Conservation (phyloP, 2,888 invertebrate genomes). For the Eristalis intricaria region DNA sequence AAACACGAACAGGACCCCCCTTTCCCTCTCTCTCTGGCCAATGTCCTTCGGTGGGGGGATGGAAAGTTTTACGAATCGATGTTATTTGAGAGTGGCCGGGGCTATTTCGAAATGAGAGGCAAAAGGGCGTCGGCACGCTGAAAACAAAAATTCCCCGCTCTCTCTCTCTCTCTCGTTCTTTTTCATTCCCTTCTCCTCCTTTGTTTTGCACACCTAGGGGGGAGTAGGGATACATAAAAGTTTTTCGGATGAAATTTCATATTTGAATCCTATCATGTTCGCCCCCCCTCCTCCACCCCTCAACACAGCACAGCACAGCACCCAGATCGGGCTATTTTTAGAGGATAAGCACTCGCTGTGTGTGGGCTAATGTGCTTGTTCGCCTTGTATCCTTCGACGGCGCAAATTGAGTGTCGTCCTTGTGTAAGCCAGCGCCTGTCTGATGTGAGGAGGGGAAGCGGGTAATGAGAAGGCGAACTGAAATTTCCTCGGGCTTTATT, state of each 20-base stretch:
- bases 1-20: not conserved
- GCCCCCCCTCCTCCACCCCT: not conserved
- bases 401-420: not conserved
- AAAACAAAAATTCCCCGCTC: slow-evolving; percentile 15
- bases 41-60: slow-evolving; percentile 39
- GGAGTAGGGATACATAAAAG: not conserved
- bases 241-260: slow-evolving; percentile 38
- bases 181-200: not conserved
- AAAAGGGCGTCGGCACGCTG: slow-evolving; percentile 70
- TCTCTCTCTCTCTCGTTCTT: not conserved
- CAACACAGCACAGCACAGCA: not conserved
- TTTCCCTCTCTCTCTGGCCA: slow-evolving; percentile 27
- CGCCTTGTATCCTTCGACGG: not conserved
- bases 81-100: slow-evolving; percentile 14
- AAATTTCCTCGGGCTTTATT: not conserved
- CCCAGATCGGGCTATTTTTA: not conserved
- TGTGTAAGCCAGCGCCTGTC: not conserved
- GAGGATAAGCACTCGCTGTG: not conserved
- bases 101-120: slow-evolving; percentile 24
- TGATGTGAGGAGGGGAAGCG: not conserved
- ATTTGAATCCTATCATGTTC: slow-evolving; percentile 5
- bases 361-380: not conserved
- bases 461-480: too few relatives aligned
- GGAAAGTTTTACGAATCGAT: slow-evolving; percentile 55
- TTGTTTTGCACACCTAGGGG: slow-evolving; percentile 19